These are phyloP conservation scores for Eupeodes corollae DNA, from an alignment of 1,140 invertebrate genomes.

Conservation along the genomic window DNA sequence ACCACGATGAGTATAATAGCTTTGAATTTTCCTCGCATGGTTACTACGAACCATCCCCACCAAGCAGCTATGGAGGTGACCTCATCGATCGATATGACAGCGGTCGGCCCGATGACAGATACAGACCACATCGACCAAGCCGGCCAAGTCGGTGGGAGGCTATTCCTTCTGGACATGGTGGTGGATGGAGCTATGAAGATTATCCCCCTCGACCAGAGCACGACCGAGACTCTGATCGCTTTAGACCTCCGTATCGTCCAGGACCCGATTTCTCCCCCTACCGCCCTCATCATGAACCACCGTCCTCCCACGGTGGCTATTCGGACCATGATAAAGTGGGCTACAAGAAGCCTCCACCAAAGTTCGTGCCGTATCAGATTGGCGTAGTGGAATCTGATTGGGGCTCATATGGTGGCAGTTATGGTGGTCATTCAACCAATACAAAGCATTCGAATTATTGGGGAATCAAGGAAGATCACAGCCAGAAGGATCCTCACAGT, in stretches of 20 bases:
- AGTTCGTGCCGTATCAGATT: conserved; percentile 33
- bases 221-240: conserved; percentile 25
- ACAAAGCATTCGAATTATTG: conserved; percentile 29
- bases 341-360: conserved; percentile 23
- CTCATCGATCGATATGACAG: conserved; percentile 28
- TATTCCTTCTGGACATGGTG: conserved; percentile 27
- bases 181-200: conserved; percentile 13
- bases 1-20: conserved; percentile 7
- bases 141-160: conserved; percentile 22
- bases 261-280: conserved; percentile 25
- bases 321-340: conserved; percentile 23
- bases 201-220: conserved; percentile 16
- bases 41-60: conserved; percentile 27
- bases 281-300: conserved; percentile 12
- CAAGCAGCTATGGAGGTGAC: conserved; percentile 22
- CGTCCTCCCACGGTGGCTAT: conserved; percentile 18
- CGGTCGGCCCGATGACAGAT: conserved; percentile 8
- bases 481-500: conserved; percentile 27
- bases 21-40: conserved; percentile 29
- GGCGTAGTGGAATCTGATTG: conserved; percentile 26
- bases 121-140: conserved; percentile 2
- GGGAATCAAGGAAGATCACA: conserved; percentile 23
- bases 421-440: conserved; percentile 24
- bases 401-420: conserved; percentile 35
- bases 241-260: conserved; percentile 26